A percentile compares a stretch with the other conserved stretches of the same genome.
Evolutionary conservation across 2,888 invertebrate genomes (phyloP).

Genomic region (Cataglyphis livida): DNA sequence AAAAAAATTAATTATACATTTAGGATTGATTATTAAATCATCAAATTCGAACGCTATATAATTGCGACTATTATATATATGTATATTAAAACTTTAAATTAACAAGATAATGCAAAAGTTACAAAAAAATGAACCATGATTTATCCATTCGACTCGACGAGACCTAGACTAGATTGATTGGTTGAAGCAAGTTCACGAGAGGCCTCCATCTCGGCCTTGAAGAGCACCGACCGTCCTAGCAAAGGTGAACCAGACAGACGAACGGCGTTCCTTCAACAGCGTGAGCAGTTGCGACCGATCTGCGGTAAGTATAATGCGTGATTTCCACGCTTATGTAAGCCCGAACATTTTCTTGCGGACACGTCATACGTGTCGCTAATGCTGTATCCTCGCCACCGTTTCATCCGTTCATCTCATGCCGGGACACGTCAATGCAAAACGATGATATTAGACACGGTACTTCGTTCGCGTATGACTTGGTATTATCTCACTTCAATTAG

Average conservation of each 20-base stretch:
- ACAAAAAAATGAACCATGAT: background rate
- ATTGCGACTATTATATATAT: too few relatives aligned
- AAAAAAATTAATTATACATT: background rate
- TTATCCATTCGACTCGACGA: slow-evolving; percentile 67
- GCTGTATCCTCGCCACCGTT: slow-evolving; percentile 51
- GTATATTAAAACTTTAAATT: background rate
- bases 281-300: slow-evolving; percentile 66
- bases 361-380: slow-evolving; percentile 51
- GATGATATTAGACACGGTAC: background rate
- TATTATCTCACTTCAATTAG: background rate
- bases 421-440: slow-evolving; percentile 15
- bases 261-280: slow-evolving; percentile 53
- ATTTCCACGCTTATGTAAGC: slow-evolving; percentile 80
- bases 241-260: slow-evolving; percentile 77
- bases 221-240: slow-evolving; percentile 79
- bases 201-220: slow-evolving; percentile 82
- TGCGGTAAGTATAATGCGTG: slow-evolving; percentile 76
- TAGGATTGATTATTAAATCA: background rate
- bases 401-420: slow-evolving; percentile 21
- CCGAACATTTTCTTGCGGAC: slow-evolving; percentile 60
- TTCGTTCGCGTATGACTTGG: background rate
- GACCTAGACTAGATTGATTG: slow-evolving; percentile 70
- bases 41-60: background rate
- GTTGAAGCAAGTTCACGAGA: slow-evolving; percentile 69
- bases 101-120: background rate